Percentiles rank a stretch among this genome's conserved stretches.
These are phyloP conservation scores for Petrophora chlorosata DNA, from an alignment of 2,888 invertebrate genomes.

Conservation along the genomic window DNA sequence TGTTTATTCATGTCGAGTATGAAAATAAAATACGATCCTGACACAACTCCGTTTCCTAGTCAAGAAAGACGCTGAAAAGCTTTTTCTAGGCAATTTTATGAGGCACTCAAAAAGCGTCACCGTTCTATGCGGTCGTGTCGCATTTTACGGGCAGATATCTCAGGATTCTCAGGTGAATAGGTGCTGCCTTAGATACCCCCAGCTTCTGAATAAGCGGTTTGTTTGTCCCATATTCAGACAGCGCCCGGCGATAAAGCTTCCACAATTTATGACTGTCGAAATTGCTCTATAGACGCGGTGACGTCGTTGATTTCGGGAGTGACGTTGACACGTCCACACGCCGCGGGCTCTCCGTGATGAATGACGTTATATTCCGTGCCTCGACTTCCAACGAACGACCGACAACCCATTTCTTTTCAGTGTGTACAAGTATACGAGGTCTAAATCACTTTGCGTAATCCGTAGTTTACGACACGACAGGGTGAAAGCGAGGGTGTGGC, in stretches of 20 bases:
- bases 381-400: conserved; percentile 15
- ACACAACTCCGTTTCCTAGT: too few relatives aligned
- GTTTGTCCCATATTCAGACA: conserved; percentile 48
- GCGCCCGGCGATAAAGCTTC: conserved; percentile 50
- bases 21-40: too few relatives aligned
- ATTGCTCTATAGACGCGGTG: conserved; percentile 54
- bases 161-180: conserved; percentile 13
- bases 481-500: conserved; percentile 18
- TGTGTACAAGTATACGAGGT: conserved; percentile 12
- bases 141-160: conserved; percentile 15
- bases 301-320: conserved; percentile 50
- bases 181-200: background rate
- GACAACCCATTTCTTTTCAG: conserved; percentile 34
- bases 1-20: too few relatives aligned
- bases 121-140: background rate
- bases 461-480: conserved; percentile 17
- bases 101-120: conserved; percentile 14
- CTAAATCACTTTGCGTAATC: conserved; percentile 24
- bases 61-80: background rate
- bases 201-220: conserved; percentile 37
- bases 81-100: conserved; percentile 4
- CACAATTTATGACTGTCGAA: conserved; percentile 52
- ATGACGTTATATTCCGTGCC: conserved; percentile 35
- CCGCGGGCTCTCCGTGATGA: conserved; percentile 41
- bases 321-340: conserved; percentile 45